Percentiles rank a stretch among this genome's conserved stretches.
phyloP scores from a whole-genome alignment of 1,140 invertebrate genomes.

The Diorhabda sublineata region DNA sequence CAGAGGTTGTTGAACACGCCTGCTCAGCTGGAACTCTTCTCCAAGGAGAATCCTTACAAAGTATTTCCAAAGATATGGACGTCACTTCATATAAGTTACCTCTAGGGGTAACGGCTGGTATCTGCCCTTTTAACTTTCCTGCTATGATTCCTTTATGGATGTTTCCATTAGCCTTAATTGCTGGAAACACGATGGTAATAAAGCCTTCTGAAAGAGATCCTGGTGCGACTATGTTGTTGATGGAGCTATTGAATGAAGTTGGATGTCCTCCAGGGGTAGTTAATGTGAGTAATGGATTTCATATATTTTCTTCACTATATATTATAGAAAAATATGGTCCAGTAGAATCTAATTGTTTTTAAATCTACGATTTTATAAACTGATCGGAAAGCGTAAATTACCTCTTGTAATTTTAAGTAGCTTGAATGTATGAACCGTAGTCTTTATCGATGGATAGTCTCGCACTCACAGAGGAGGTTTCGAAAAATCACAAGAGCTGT shows the following conservation, averaged over 20 bases:
- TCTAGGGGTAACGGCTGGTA: conserved; percentile 71
- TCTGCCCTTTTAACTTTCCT: conserved; percentile 88
- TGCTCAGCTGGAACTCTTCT: conserved; percentile 88
- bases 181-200: conserved; percentile 76
- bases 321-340: too few relatives aligned
- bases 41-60: conserved; percentile 87
- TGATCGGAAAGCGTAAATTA: too few relatives aligned
- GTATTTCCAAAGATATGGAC: conserved; percentile 92
- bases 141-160: conserved; percentile 99
- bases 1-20: conserved; percentile 95
- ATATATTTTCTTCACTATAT: too few relatives aligned
- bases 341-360: too few relatives aligned
- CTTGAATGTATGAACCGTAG: too few relatives aligned
- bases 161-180: conserved; percentile 90
- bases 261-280: conserved; percentile 92
- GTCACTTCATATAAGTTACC: conserved; percentile 85
- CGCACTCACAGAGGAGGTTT: too few relatives aligned
- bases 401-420: too few relatives aligned
- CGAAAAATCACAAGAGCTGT: too few relatives aligned
- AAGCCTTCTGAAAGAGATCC: conserved; percentile 97
- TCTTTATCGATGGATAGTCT: too few relatives aligned
- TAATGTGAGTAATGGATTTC: conserved; percentile 57
- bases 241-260: conserved; percentile 84
- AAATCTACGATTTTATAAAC: too few relatives aligned
- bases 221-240: conserved; percentile 90